phyloP scores from a whole-genome alignment of 2,888 invertebrate genomes.

The Eristalinus aeneus region DNA sequence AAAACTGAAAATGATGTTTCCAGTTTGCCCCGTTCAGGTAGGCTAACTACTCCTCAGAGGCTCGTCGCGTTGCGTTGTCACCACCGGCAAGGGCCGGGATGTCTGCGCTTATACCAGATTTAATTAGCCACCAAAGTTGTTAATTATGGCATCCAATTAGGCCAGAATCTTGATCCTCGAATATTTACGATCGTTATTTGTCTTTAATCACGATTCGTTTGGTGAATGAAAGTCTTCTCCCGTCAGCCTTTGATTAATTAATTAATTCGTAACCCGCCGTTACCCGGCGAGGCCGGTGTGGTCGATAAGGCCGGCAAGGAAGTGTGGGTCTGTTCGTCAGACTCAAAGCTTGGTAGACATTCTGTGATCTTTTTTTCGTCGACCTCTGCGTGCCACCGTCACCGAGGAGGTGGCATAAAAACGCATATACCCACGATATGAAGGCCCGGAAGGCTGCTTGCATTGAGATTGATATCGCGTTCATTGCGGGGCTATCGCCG shows the following conservation, averaged over 20 bases:
- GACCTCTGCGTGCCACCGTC: background rate
- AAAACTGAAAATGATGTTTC: slow-evolving; percentile 64
- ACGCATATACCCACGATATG: slow-evolving; percentile 10
- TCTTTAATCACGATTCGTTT: slow-evolving; percentile 60
- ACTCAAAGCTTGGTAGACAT: slow-evolving; percentile 48
- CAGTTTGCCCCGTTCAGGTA: slow-evolving; percentile 54
- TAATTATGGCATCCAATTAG: slow-evolving; percentile 71
- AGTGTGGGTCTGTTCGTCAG: background rate
- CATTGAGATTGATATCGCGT: slow-evolving; percentile 60
- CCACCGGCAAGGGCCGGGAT: background rate
- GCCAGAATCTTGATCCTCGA: slow-evolving; percentile 60
- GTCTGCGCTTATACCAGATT: slow-evolving; percentile 52
- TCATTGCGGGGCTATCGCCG: slow-evolving; percentile 12
- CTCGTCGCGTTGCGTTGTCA: background rate
- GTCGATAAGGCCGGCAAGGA: background rate
- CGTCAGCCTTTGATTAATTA: slow-evolving; percentile 54
- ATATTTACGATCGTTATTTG: slow-evolving; percentile 66
- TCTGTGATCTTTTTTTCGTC: slow-evolving; percentile 56
- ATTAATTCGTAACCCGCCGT: slow-evolving; percentile 44
- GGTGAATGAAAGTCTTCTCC: slow-evolving; percentile 51
- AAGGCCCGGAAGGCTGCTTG: slow-evolving; percentile 55
- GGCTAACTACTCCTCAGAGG: background rate
- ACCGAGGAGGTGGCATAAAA: slow-evolving; percentile 1
- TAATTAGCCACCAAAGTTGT: slow-evolving; percentile 71
- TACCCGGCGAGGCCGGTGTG: background rate